Evolutionary conservation across 92 coral and sea anemone genomes (phyloP), one percentile per base, ranked within the genome.

Genomic region (Diadumene lineata): DNA sequence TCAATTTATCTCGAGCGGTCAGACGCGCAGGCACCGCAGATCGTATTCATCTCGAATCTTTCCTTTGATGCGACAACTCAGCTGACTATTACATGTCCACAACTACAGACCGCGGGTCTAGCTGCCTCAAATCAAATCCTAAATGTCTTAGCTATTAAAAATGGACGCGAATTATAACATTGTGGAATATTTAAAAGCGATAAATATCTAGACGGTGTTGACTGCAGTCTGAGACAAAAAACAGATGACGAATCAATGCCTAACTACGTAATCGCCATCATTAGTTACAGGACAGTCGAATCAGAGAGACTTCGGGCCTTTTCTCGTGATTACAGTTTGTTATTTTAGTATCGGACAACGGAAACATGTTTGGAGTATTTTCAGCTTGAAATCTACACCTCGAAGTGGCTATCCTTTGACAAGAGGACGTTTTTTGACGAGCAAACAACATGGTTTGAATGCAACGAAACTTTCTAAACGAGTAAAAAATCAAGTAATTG

Each of bases 161-260:
- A 66, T 13, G 68, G 53, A 0, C 62, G 70, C 58, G 27, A 24
- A 27, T 58, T 26, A 44, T 16, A 17, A 26, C 31, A 1, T 13
- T 19, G 60, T 25, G 66, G 33, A 38, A 60, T 8, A 38, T 38
- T 38, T 53, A 2, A 53, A 53, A 53, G 29, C 78, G 67, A 57
- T 73, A 50, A 29, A 17, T 2, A 43, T 61, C 79, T 61, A 58
- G 79, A 74, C 79, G 63, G 62, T 31, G 73, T 30, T 64, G 73
- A 66, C 26, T 43, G 31, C 48, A 11, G 81, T 43, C 60, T 32
- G 51, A 30, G 79, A 74, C 70, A 63, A 19, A 2, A 58, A 3
- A 69, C 79, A 74, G 79, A 60, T 63, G 79, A 74, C 79, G 26
- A 32, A n/a, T n/a, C n/a, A n/a, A n/a, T n/a, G n/a, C n/a, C n/a